phyloP scores from a whole-genome alignment of 1,140 invertebrate genomes.

The Papilio polyxenes region DNA sequence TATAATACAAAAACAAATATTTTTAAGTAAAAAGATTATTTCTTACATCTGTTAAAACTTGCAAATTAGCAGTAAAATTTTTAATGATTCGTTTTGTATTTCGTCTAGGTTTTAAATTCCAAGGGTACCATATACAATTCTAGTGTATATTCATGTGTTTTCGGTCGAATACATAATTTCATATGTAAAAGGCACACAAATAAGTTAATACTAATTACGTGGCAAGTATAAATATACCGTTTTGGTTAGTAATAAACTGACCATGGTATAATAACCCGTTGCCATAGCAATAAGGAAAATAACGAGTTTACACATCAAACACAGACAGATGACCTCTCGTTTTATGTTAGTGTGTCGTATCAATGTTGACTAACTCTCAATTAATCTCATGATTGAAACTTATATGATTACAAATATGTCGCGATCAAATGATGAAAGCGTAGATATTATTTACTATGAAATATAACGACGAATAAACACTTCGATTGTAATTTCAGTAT shows the following conservation, averaged over 20 bases:
- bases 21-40: no score
- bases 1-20: no score
- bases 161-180: no score
- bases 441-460: neutral
- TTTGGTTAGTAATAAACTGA: neutral
- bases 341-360: conserved; percentile 3
- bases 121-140: no score
- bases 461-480: neutral
- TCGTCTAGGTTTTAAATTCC: no score
- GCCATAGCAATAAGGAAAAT: conserved; percentile 4
- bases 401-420: neutral
- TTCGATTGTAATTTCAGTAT: no score
- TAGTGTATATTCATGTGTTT: no score
- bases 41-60: no score
- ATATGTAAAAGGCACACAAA: no score
- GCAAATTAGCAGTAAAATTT: no score
- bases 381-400: neutral
- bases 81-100: no score
- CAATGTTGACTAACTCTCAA: neutral
- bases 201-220: neutral
- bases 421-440: neutral
- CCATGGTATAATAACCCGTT: neutral
- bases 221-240: neutral
- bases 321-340: conserved; percentile 20
- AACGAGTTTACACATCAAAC: neutral